These are phyloP conservation scores for Sebastes kiyomatsui DNA, from an alignment of 2,797 vertebrate genomes.

Conservation along the genomic window DNA sequence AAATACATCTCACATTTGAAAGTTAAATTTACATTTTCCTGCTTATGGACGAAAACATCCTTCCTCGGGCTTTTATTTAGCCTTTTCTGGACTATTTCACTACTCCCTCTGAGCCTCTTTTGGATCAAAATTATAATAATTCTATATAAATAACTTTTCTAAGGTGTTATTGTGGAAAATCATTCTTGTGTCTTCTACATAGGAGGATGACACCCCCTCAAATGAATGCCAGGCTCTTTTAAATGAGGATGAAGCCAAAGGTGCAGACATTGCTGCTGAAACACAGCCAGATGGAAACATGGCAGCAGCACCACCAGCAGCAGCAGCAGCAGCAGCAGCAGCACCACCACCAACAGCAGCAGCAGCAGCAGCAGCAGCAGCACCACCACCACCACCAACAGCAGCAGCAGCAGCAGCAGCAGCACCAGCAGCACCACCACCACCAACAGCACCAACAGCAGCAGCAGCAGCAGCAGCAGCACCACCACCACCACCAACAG, in stretches of 20 bases:
- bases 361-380: no score
- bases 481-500: accelerated
- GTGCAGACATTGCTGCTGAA: slow-evolving; percentile 25
- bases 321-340: no score
- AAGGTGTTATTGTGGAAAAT: background rate
- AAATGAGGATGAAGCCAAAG: slow-evolving; percentile 22
- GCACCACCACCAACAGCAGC: no score
- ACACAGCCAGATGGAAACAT: background rate
- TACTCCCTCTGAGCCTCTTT: background rate
- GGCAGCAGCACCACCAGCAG: background rate
- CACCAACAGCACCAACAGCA: no score
- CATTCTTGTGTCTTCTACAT: background rate
- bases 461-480: accelerated
- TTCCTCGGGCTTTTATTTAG: background rate
- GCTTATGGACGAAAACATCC: background rate
- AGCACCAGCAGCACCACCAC: accelerated
- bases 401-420: no score
- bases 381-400: background rate
- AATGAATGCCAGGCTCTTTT: background rate
- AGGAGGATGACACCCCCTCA: slow-evolving; percentile 36
- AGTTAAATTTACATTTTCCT: background rate
- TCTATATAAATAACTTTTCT: background rate
- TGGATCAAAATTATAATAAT: background rate
- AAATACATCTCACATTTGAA: background rate
- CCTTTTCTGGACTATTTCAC: background rate